phyloP scores from a whole-genome alignment of 2,888 invertebrate species.

The Phyllotreta striolata region DNA sequence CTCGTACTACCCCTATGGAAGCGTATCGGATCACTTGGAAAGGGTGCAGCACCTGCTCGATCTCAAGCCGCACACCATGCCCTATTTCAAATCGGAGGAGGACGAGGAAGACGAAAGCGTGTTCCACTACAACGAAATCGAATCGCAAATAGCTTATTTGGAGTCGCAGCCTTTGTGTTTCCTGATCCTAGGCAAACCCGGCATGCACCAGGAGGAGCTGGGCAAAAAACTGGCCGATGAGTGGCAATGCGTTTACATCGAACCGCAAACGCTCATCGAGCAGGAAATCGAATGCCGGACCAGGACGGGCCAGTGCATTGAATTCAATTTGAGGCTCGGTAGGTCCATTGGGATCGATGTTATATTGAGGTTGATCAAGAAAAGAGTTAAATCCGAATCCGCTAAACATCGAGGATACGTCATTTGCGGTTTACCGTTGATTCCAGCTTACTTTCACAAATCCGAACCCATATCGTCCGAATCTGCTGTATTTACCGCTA shows the following conservation, averaged over 20 bases:
- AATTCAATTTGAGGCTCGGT: conserved; percentile 66
- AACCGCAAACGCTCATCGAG: conserved; percentile 64
- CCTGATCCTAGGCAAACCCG: conserved; percentile 69
- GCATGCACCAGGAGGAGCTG: conserved; percentile 63
- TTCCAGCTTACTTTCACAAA: conserved; percentile 61
- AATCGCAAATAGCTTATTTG: conserved; percentile 64
- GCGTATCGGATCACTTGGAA: conserved; percentile 60
- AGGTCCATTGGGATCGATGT: conserved; percentile 64
- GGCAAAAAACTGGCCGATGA: conserved; percentile 67
- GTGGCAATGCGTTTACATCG: conserved; percentile 67
- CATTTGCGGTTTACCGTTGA: conserved; percentile 70
- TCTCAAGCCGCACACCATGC: conserved; percentile 38
- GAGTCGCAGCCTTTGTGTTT: conserved; percentile 66
- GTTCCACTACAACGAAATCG: conserved; percentile 63
- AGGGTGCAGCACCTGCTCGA: conserved; percentile 54
- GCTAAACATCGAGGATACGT: conserved; percentile 71
- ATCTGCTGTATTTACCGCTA: conserved; percentile 57
- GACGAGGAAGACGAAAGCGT: conserved; percentile 42
- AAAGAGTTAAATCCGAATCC: conserved; percentile 63
- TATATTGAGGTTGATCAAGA: conserved; percentile 64
- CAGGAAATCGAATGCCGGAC: conserved; percentile 68
- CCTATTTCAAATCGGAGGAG: conserved; percentile 23
- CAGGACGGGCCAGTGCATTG: conserved; percentile 66
- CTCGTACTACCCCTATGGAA: conserved; percentile 60
- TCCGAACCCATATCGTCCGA: conserved; percentile 59